Percentiles rank a stretch among this genome's conserved stretches.
phyloP scores from a whole-genome alignment of 1,140 invertebrate species.

The Hycleus cichorii region DNA sequence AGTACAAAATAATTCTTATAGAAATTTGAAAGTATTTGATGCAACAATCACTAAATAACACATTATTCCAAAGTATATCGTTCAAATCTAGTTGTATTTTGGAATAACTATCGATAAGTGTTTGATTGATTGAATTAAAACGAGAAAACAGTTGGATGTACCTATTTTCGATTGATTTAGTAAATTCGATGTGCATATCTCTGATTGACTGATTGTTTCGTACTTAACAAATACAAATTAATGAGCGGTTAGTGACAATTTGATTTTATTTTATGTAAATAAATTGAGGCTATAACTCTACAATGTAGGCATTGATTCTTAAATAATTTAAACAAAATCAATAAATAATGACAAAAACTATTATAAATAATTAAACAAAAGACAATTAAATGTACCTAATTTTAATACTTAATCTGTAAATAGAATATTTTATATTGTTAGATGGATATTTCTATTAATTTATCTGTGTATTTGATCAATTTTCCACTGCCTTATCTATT shows the following conservation, averaged over 20 bases:
- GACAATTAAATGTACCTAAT: conserved; percentile 32
- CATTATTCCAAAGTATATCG: background rate
- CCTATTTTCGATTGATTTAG: background rate
- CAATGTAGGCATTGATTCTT: background rate
- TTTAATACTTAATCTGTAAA: conserved; percentile 28
- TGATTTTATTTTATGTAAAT: conserved; percentile 12
- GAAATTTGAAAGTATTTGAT: background rate
- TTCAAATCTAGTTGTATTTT: no score
- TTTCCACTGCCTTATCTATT: conserved; percentile 26
- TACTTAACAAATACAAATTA: conserved; percentile 1
- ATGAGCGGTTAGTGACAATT: conserved; percentile 6
- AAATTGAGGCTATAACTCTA: conserved; percentile 15
- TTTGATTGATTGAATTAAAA: no score
- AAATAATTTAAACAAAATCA: conserved; percentile 1
- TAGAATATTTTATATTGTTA: conserved; percentile 22
- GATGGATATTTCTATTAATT: conserved; percentile 23
- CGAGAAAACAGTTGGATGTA: background rate
- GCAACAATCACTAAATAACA: background rate
- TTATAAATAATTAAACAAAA: conserved; percentile 14
- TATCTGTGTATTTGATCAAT: conserved; percentile 25
- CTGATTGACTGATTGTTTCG: conserved; percentile 4
- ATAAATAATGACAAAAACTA: background rate
- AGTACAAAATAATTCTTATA: conserved; percentile 13
- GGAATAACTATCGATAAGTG: no score
- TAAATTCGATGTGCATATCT: no score